phyloP scores from a whole-genome alignment of 2,113 vertebrate genomes.

The Elephantulus edwardii region DNA sequence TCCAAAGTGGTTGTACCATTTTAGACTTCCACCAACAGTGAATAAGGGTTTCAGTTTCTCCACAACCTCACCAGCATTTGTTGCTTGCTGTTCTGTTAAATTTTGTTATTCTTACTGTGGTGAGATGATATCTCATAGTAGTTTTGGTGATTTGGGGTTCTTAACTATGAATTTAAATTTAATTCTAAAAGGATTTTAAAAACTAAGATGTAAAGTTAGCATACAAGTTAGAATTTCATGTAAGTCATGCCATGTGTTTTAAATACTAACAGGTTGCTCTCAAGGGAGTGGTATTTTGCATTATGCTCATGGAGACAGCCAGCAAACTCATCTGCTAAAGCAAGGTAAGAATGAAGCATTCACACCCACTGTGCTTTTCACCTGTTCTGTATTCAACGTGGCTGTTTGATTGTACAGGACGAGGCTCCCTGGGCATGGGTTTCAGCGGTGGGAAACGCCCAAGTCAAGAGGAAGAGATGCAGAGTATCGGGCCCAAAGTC shows the following conservation, averaged over 20 bases:
- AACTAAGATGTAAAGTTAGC: neutral
- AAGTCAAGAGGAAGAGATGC: slow-evolving; percentile 85
- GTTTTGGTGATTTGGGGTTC: no score
- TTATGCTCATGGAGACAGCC: slow-evolving; percentile 84
- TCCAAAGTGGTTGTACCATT: no score
- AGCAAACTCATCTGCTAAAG: slow-evolving; percentile 84
- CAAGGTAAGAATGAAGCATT: slow-evolving; percentile 82
- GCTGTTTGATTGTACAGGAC: slow-evolving; percentile 81
- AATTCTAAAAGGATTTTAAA: slow-evolving; percentile 9
- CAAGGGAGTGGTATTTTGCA: slow-evolving; percentile 86
- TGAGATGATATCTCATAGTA: no score
- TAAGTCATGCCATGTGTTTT: slow-evolving; percentile 43
- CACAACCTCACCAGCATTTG: no score
- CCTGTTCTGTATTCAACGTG: slow-evolving; percentile 45
- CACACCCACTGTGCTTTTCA: neutral
- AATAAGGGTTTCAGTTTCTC: no score
- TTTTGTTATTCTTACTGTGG: no score
- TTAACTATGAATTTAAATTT: slow-evolving; percentile 6
- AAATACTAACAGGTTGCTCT: slow-evolving; percentile 82
- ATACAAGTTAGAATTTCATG: neutral
- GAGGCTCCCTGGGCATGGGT: slow-evolving; percentile 78
- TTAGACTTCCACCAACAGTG: no score
- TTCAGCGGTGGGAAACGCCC: slow-evolving; percentile 85
- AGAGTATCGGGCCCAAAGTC: slow-evolving; percentile 85
- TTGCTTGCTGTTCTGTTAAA: no score